A percentile compares a stretch with the other conserved stretches of the same genome.
Conservation (phyloP, 2,113 vertebrate species). For the Podiceps cristatus region DNA sequence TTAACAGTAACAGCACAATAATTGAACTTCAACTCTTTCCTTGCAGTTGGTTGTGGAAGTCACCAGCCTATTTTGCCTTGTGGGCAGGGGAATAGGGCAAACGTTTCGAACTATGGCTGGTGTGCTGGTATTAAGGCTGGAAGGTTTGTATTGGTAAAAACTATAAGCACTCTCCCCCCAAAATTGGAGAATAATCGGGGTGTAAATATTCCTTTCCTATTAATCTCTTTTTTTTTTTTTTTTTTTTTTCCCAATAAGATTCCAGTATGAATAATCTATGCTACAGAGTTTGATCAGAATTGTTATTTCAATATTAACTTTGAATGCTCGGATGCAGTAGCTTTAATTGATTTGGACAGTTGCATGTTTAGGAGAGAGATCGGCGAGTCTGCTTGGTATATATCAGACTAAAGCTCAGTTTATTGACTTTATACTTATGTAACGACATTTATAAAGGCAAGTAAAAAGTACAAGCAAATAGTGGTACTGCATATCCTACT, state of each 20-base stretch:
- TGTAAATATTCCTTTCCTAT: neutral
- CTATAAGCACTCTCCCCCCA: fast-evolving
- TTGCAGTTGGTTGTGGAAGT: neutral
- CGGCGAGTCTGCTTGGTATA: neutral
- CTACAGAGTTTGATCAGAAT: neutral
- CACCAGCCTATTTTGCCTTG: neutral
- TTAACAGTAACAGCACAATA: neutral
- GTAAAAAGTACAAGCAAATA: neutral
- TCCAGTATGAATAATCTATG: neutral
- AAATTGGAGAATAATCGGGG: neutral
- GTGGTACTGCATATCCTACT: neutral
- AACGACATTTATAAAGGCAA: neutral
- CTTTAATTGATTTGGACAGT: neutral
- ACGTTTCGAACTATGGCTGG: neutral
- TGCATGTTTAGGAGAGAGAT: neutral
- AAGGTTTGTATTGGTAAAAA: neutral
- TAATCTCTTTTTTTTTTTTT: too few species aligned
- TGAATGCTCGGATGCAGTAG: neutral
- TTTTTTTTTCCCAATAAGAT: neutral
- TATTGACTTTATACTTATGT: neutral
- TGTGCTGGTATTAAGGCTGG: neutral
- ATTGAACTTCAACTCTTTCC: neutral
- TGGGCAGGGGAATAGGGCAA: neutral
- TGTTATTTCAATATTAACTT: neutral
- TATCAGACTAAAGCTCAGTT: neutral